Evolutionary conservation across 2,797 vertebrate genomes (phyloP).

Genomic region (Eospalax fontanierii): DNA sequence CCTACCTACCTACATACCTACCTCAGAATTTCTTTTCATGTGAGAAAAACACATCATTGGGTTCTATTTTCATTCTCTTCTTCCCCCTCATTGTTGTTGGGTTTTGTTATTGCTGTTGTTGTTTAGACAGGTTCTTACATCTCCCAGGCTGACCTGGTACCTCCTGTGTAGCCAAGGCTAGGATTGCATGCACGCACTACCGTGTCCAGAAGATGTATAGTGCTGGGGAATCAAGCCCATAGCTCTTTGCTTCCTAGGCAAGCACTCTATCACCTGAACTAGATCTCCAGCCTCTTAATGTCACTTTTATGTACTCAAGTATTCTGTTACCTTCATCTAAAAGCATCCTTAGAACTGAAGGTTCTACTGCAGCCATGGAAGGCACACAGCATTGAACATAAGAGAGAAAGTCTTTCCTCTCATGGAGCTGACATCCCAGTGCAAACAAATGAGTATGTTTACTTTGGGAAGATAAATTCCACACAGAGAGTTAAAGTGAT

Average conservation of each 20-base stretch:
- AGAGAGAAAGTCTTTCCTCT: not conserved
- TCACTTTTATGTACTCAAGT: not conserved
- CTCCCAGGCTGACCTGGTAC: not conserved
- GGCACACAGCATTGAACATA: not conserved
- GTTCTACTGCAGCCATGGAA: not conserved
- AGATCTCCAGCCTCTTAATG: not conserved
- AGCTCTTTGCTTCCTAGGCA: no score
- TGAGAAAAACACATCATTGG: constrained; percentile 33
- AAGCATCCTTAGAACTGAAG: not conserved
- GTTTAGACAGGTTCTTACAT: not conserved
- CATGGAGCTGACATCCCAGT: not conserved
- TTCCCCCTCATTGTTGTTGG: not conserved
- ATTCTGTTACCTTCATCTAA: constrained; percentile 40
- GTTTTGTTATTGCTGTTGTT: not conserved
- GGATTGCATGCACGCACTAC: not conserved
- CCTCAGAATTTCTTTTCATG: not conserved
- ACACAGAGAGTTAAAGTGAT: not conserved
- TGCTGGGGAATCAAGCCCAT: not conserved
- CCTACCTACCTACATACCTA: no score
- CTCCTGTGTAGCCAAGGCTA: not conserved
- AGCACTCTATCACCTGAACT: not conserved
- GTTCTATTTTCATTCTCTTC: no score
- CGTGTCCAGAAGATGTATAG: no score
- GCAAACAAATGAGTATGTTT: not conserved
- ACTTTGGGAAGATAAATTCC: constrained; percentile 37